phyloP scores from a whole-genome alignment of 92 coral and sea anemone genomes.

The Siderastrea radians region DNA sequence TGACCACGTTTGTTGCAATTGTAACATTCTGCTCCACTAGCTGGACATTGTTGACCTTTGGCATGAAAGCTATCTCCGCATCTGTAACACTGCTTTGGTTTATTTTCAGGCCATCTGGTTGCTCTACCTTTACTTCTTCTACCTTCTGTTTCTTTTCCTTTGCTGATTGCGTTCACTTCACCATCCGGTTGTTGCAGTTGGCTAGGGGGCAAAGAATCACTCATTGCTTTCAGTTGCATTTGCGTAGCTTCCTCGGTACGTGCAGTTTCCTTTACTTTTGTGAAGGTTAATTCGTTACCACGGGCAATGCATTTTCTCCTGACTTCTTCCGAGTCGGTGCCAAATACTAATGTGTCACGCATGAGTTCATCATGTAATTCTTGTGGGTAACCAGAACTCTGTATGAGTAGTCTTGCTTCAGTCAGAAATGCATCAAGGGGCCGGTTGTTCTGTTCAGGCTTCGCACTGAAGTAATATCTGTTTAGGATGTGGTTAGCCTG shows the following conservation, averaged over 20 bases:
- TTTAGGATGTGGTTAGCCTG: constrained; percentile 69
- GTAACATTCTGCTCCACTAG: constrained; percentile 62
- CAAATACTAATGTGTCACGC: constrained; percentile 71
- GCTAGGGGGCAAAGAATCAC: constrained; percentile 1
- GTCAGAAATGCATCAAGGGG: constrained; percentile 74
- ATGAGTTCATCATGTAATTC: constrained; percentile 62
- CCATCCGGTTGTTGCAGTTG: constrained; percentile 19
- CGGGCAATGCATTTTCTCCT: constrained; percentile 76
- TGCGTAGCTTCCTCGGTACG: constrained; percentile 72
- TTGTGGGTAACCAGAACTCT: constrained; percentile 71
- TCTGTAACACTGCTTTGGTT: constrained; percentile 45
- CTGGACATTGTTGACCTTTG: constrained; percentile 58
- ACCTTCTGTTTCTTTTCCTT: background rate
- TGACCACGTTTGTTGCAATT: constrained; percentile 67
- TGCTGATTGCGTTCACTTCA: constrained; percentile 36
- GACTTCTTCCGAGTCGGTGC: constrained; percentile 67
- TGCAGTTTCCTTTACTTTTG: constrained; percentile 73
- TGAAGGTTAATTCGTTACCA: constrained; percentile 62
- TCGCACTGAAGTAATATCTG: constrained; percentile 61
- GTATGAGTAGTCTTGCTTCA: constrained; percentile 70
- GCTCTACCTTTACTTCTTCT: constrained; percentile 7
- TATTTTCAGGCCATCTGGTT: constrained; percentile 28
- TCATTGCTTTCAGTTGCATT: constrained; percentile 70
- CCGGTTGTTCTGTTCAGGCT: constrained; percentile 65
- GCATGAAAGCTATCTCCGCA: constrained; percentile 60